These are phyloP conservation scores for Bovichtus diacanthus DNA, from an alignment of 2,797 vertebrate genomes.

Conservation along the genomic window DNA sequence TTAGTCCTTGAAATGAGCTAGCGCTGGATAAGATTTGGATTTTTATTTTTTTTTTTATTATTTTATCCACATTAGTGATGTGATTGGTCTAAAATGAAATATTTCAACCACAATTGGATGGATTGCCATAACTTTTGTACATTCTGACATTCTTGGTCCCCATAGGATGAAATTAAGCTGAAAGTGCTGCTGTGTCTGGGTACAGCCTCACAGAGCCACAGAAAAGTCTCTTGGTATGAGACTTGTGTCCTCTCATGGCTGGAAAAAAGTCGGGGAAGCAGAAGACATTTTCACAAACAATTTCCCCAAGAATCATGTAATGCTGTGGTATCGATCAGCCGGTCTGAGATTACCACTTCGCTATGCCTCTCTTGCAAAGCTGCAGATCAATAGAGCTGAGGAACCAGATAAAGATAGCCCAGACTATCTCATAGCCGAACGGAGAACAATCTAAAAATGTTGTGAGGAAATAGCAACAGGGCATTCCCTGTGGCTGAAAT, in stretches of 20 bases:
- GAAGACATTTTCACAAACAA: conserved; percentile 47
- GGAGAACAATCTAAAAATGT: conserved; percentile 38
- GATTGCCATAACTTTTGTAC: not conserved
- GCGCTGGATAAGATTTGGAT: not conserved
- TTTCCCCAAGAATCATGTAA: conserved; percentile 44
- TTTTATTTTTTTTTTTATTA: conserved; percentile 16
- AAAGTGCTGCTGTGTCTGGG: not conserved
- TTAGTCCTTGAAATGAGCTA: not conserved
- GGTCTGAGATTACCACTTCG: conserved; percentile 43
- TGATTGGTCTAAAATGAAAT: not conserved
- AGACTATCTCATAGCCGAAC: conserved; percentile 40
- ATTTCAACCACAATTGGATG: not conserved
- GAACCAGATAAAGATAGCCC: conserved; percentile 66
- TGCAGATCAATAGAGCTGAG: conserved; percentile 60
- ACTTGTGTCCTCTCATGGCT: conserved; percentile 1
- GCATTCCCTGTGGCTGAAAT: conserved; percentile 49
- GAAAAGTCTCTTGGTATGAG: not conserved
- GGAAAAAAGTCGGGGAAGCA: conserved; percentile 28
- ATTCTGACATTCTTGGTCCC: not conserved
- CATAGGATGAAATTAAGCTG: not conserved
- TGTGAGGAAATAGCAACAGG: conserved; percentile 48
- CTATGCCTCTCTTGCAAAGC: conserved; percentile 48
- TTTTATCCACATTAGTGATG: not conserved
- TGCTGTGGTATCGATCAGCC: conserved; percentile 50
- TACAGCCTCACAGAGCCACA: not conserved